Conservation (phyloP, 2,797 vertebrate genomes). For the Mareca penelope region DNA sequence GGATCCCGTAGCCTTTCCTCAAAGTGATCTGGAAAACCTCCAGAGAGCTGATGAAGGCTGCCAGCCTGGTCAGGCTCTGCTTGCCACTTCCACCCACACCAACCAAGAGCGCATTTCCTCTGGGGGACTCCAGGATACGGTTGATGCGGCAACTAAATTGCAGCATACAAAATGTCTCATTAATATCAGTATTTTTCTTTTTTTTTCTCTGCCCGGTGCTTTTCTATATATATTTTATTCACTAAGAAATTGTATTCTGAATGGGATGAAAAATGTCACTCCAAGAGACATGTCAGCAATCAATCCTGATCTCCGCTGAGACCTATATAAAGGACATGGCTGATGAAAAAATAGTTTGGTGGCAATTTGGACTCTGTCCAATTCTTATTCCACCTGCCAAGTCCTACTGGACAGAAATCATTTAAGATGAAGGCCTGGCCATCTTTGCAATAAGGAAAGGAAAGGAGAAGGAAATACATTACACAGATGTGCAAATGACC, state of each 20-base stretch:
- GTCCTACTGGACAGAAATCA: neutral
- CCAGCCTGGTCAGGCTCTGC: conserved; percentile 93
- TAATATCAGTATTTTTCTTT: neutral
- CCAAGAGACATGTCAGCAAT: neutral
- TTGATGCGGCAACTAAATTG: conserved; percentile 89
- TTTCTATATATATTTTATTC: neutral
- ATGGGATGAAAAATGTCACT: neutral
- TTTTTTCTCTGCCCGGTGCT: neutral
- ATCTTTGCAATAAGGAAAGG: neutral
- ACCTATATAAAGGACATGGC: neutral
- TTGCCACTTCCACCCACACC: conserved; percentile 95
- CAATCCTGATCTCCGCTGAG: neutral
- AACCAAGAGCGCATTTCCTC: conserved; percentile 90
- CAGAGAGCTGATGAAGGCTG: conserved; percentile 92
- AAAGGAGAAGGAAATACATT: neutral
- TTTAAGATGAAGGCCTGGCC: neutral
- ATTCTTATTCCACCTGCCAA: neutral
- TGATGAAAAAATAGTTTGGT: neutral
- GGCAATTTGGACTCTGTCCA: neutral
- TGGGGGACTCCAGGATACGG: conserved; percentile 91
- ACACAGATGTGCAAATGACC: neutral
- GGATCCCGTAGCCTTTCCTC: conserved; percentile 87
- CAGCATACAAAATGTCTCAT: neutral
- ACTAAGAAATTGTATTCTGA: neutral
- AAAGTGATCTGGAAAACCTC: conserved; percentile 95